Conservation (phyloP, 2,888 invertebrate genomes). For the Callimorpha dominula region DNA sequence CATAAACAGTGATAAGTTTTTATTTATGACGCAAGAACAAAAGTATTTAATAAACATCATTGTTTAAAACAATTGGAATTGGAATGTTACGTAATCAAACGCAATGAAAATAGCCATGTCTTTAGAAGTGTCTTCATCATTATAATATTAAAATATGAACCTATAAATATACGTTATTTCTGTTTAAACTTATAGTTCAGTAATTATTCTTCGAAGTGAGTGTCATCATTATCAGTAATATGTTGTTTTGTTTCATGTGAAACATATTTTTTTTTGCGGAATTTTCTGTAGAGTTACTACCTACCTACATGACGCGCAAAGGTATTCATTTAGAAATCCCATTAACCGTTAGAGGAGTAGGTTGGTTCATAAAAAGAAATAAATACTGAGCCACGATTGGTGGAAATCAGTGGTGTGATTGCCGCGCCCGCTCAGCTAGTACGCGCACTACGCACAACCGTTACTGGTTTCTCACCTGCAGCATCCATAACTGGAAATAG, state of each 20-base stretch:
- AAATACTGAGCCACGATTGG: conserved; percentile 59
- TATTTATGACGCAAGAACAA: conserved; percentile 10
- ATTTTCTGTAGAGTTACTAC: background rate
- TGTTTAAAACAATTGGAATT: background rate
- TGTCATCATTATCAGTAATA: background rate
- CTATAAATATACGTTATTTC: background rate
- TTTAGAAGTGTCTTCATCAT: background rate
- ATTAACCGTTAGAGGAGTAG: conserved; percentile 18
- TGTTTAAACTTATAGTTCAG: background rate
- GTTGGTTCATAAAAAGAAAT: background rate
- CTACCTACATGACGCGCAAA: conserved; percentile 6
- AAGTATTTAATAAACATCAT: conserved; percentile 20
- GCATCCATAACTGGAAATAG: conserved; percentile 30
- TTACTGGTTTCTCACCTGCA: conserved; percentile 25
- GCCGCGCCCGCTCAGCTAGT: conserved; percentile 48
- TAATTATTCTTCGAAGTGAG: background rate
- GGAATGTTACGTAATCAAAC: background rate
- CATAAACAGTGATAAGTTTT: conserved; percentile 7
- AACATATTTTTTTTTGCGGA: background rate
- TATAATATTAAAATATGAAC: too few species aligned
- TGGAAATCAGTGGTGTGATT: conserved; percentile 69
- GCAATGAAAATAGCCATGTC: background rate
- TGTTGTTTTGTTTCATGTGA: background rate
- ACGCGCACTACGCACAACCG: conserved; percentile 4
- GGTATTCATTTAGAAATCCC: conserved; percentile 27